phyloP scores from a whole-genome alignment of 2,797 vertebrate species.

The Taeniopygia guttata region DNA sequence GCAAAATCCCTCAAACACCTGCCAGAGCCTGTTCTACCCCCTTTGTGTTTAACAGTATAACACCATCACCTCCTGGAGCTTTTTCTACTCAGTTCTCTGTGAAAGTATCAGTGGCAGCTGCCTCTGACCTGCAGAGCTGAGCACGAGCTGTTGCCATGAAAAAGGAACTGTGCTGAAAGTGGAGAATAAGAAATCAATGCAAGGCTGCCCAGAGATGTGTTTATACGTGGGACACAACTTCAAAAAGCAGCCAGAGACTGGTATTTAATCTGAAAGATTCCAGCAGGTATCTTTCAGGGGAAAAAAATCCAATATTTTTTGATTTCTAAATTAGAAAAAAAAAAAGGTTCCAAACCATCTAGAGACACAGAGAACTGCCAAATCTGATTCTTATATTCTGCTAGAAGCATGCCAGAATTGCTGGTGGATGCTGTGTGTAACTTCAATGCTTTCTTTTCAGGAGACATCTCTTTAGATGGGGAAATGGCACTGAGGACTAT shows the following conservation, averaged over 20 bases:
- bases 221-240: neutral
- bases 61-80: neutral
- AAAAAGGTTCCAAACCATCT: neutral
- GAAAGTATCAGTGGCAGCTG: neutral
- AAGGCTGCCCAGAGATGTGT: neutral
- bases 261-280: neutral
- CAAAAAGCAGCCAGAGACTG: neutral
- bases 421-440: neutral
- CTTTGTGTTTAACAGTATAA: neutral
- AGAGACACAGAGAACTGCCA: neutral
- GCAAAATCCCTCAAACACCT: neutral
- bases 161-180: neutral
- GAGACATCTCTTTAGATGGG: neutral
- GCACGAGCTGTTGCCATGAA: neutral
- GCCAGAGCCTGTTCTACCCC: neutral
- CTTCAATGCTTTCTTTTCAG: neutral
- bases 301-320: neutral
- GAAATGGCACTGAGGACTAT: neutral
- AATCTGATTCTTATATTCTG: neutral
- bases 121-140: neutral
- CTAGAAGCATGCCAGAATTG: neutral
- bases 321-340: neutral
- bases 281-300: neutral
- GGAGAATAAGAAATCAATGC: neutral
- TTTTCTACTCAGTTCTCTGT: neutral